phyloP scores from a whole-genome alignment of 2,113 vertebrate species.

The Blennius ocellaris region DNA sequence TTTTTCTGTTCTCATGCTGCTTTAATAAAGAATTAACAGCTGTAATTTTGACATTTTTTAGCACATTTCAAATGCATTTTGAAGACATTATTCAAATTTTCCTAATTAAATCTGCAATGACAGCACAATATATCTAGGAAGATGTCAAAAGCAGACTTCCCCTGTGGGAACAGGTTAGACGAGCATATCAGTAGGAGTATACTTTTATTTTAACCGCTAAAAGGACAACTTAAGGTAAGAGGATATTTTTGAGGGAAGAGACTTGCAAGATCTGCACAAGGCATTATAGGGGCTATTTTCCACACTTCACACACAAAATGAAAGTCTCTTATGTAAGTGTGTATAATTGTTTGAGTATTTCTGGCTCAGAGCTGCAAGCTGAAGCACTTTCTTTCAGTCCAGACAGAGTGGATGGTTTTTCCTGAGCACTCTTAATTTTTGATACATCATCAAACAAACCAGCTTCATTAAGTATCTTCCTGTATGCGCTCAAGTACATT shows the following conservation, averaged over 20 bases:
- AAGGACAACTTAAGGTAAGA: background rate
- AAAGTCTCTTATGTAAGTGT: conserved; percentile 1
- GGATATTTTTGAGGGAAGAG: conserved; percentile 17
- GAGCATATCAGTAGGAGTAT: background rate
- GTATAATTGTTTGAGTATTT: conserved; percentile 6
- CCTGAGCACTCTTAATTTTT: too few relatives aligned
- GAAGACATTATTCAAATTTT: background rate
- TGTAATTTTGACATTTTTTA: background rate
- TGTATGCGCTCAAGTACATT: conserved; percentile 18
- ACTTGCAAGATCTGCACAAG: conserved; percentile 14
- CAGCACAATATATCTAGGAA: background rate
- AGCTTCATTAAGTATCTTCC: conserved; percentile 13
- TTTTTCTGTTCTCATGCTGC: too few relatives aligned
- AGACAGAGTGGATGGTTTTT: conserved; percentile 13
- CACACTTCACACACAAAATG: conserved; percentile 27
- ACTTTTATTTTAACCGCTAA: background rate
- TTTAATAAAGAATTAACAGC: background rate
- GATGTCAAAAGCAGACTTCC: background rate
- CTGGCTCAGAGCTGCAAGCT: conserved; percentile 4
- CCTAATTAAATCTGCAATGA: conserved; percentile 4
- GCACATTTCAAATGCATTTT: background rate
- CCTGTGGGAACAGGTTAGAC: background rate
- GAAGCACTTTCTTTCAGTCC: background rate
- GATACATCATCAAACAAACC: conserved; percentile 18
- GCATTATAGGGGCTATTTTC: conserved; percentile 22